Evolutionary conservation across 2,797 vertebrate species (phyloP).

Genomic region (Micropoecilia bifurca): DNA sequence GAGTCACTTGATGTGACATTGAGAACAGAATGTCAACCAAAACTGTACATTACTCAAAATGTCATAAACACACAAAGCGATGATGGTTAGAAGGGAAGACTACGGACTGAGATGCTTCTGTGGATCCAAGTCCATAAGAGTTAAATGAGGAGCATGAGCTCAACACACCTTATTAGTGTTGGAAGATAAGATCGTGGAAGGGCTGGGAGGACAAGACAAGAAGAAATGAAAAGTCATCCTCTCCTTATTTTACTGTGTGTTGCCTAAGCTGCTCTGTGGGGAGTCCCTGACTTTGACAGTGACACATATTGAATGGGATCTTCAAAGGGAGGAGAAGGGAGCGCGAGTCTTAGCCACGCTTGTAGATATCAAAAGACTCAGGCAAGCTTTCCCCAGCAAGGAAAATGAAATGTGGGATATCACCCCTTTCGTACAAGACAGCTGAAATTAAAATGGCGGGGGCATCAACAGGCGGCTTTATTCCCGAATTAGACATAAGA

Average conservation of each 20-base stretch:
- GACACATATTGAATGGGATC: constrained; percentile 53
- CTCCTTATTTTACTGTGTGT: constrained; percentile 43
- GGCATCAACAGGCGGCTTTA: constrained; percentile 33
- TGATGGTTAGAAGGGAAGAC: neutral
- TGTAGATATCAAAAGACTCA: constrained; percentile 68
- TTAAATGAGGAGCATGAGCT: constrained; percentile 17
- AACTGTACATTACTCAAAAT: constrained; percentile 41
- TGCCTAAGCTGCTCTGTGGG: constrained; percentile 57
- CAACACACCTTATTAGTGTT: constrained; percentile 17
- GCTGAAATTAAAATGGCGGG: constrained; percentile 39
- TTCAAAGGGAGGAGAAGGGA: constrained; percentile 69
- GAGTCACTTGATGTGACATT: constrained; percentile 23
- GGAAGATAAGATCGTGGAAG: constrained; percentile 18
- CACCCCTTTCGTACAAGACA: constrained; percentile 28
- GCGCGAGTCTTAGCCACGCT: constrained; percentile 52
- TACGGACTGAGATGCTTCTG: neutral
- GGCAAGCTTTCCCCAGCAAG: constrained; percentile 29
- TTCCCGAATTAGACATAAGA: constrained; percentile 28
- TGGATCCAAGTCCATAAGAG: neutral
- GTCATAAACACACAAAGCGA: neutral
- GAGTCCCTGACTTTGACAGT: constrained; percentile 52
- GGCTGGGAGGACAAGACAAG: constrained; percentile 25
- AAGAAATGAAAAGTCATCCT: constrained; percentile 41
- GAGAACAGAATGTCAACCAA: constrained; percentile 40
- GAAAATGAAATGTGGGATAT: constrained; percentile 67